Percentiles rank a stretch among this genome's conserved stretches.
Evolutionary conservation across 2,113 vertebrate species (phyloP).

Genomic region (Suricata suricatta): DNA sequence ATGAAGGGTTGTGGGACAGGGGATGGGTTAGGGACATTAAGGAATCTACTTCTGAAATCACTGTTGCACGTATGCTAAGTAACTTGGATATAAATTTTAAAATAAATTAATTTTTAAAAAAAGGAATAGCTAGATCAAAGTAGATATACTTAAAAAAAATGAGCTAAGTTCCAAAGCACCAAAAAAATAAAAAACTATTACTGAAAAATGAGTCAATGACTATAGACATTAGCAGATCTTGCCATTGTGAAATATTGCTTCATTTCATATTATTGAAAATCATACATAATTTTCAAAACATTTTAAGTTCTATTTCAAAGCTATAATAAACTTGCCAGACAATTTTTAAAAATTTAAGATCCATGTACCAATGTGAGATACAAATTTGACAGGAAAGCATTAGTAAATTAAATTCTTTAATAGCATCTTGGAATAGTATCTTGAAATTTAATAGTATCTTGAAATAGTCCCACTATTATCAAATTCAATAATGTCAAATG

Average conservation of each 20-base stretch:
- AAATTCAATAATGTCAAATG: conserved; percentile 20
- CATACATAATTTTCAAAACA: conserved; percentile 29
- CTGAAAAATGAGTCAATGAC: background rate
- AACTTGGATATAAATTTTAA: too few relatives aligned
- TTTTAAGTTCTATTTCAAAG: conserved; percentile 38
- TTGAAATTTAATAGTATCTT: too few relatives aligned
- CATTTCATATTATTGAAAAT: conserved; percentile 8
- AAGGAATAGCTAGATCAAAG: too few relatives aligned
- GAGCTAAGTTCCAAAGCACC: background rate
- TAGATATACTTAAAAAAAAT: background rate
- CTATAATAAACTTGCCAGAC: background rate
- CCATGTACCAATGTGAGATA: background rate
- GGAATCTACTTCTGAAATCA: too few relatives aligned
- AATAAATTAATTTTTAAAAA: too few relatives aligned
- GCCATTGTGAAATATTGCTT: background rate
- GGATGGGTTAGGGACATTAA: too few relatives aligned
- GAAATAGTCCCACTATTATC: background rate
- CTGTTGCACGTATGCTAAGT: too few relatives aligned
- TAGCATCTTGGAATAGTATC: background rate
- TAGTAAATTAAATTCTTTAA: background rate
- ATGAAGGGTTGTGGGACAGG: too few relatives aligned
- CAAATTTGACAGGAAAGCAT: background rate
- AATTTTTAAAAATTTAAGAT: background rate
- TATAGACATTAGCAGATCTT: background rate
- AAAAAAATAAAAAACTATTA: background rate